These are phyloP conservation scores for Spialia ferax DNA, from an alignment of 2,888 invertebrate genomes.

Conservation along the genomic window DNA sequence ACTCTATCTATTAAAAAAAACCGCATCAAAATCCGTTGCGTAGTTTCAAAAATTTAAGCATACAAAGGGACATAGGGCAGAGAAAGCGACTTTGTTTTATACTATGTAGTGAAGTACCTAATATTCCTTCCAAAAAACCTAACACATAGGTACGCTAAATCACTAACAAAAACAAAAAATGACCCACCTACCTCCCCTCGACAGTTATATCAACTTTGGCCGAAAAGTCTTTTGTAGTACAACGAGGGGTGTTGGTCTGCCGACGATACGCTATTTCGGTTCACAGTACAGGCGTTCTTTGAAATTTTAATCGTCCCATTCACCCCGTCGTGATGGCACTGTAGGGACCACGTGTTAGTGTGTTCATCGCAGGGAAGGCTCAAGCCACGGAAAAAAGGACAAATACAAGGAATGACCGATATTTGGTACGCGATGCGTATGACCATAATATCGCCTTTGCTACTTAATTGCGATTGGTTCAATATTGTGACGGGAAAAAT, in stretches of 20 bases:
- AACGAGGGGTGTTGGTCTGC: slow-evolving; percentile 34
- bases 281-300: slow-evolving; percentile 74
- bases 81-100: too few species aligned
- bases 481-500: not conserved
- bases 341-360: slow-evolving; percentile 64
- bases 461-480: not conserved
- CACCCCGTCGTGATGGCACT: slow-evolving; percentile 78
- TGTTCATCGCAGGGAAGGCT: slow-evolving; percentile 42
- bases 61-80: too few species aligned
- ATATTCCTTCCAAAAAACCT: too few species aligned
- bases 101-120: too few species aligned
- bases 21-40: too few species aligned
- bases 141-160: too few species aligned
- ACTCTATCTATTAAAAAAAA: too few species aligned
- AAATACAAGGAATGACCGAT: not conserved
- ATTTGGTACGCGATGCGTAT: not conserved
- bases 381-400: slow-evolving; percentile 34
- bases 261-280: slow-evolving; percentile 73
- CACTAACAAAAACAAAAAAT: too few species aligned
- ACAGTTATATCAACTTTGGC: not conserved
- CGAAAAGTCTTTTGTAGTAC: slow-evolving; percentile 39
- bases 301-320: slow-evolving; percentile 86
- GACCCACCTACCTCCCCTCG: too few species aligned
- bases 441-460: not conserved
- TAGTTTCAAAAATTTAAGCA: too few species aligned